Base-by-base conservation (phyloP, 2,113 vertebrate species). In the Plecturocebus donacophilus region DNA sequence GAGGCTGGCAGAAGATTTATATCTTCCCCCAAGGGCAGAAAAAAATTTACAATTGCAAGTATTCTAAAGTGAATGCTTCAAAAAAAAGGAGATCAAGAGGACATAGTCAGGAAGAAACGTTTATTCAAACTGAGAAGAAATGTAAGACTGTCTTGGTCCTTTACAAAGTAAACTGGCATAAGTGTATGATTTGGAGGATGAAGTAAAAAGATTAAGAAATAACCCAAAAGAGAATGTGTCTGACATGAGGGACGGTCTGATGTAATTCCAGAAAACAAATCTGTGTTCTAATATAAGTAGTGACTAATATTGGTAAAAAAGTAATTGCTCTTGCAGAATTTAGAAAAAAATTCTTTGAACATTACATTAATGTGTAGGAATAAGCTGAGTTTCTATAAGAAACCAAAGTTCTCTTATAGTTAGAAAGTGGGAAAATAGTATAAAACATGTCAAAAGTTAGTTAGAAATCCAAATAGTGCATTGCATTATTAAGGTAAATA, bases 401-500 rank as follows among this genome's bases (percentile, higher is more conserved):
- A 52, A 42, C 4, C 47, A 54, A 79, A 7, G 3, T 77, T 80
- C 1, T 90, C 6, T 27, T 40, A n/a, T 8, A 61, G 5, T 75
- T 84, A 58, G 85, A 88, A 95, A 85, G 7, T 89, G 25, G 38
- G 16, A 85, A 92, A 81, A 92, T 86, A 76, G 12, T 45, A 77
- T 30, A 96, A 98, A 97, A 97, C 49, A 79, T 58, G 70, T n/a
- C 13, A 35, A 83, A 97, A 96, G 0, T 45, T n/a, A 68, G 8
- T 27, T 87, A 95, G 49, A 92, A 96, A 83, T 54, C 7, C 90
- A 97, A 98, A 96, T 77, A 70, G 91, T 70, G 0, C 38, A 30
- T 87, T 94, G 16, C 5, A 49, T 91, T 97, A 86, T 92, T 98
- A 87, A 47, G 47, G 92, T 97, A 96, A 82, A 81, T 97, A 58